Conservation (phyloP, 1,140 invertebrate species). For the Danaus melanippus region DNA sequence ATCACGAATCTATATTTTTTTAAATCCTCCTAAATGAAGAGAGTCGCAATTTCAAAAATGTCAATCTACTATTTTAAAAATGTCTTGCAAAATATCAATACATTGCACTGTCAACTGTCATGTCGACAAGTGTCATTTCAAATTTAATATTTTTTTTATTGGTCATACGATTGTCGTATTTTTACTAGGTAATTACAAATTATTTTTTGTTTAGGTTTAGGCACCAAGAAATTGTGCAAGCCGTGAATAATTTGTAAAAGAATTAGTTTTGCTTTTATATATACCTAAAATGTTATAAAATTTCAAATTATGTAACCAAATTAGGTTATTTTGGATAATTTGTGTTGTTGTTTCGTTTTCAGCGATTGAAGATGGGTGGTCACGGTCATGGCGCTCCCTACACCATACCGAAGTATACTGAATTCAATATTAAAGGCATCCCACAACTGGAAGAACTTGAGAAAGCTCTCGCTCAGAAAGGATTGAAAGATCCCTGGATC, state of each 20-base stretch:
- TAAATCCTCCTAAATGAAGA: too few species aligned
- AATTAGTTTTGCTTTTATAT: too few species aligned
- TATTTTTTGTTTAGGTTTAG: neutral
- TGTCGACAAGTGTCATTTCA: too few species aligned
- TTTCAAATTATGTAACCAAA: constrained; percentile 16
- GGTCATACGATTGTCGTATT: too few species aligned
- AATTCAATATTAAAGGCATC: constrained; percentile 79
- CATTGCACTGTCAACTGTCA: too few species aligned
- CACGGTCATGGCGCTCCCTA: constrained; percentile 70
- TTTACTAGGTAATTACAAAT: neutral
- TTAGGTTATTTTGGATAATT: constrained; percentile 9
- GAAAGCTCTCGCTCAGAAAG: constrained; percentile 76
- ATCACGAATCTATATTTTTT: too few species aligned
- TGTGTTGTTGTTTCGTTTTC: constrained; percentile 20
- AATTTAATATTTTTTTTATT: too few species aligned
- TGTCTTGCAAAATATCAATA: too few species aligned
- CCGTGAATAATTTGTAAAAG: too few species aligned
- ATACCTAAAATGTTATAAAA: too few species aligned
- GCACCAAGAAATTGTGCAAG: neutral
- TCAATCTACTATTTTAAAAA: too few species aligned
- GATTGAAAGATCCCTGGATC: constrained; percentile 88
- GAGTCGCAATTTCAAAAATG: too few species aligned
- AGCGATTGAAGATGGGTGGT: constrained; percentile 69
- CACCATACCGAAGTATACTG: constrained; percentile 78
- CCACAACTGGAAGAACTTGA: constrained; percentile 76